Evolutionary conservation across 1,140 invertebrate species (phyloP).

Genomic region (Leptinotarsa texana): DNA sequence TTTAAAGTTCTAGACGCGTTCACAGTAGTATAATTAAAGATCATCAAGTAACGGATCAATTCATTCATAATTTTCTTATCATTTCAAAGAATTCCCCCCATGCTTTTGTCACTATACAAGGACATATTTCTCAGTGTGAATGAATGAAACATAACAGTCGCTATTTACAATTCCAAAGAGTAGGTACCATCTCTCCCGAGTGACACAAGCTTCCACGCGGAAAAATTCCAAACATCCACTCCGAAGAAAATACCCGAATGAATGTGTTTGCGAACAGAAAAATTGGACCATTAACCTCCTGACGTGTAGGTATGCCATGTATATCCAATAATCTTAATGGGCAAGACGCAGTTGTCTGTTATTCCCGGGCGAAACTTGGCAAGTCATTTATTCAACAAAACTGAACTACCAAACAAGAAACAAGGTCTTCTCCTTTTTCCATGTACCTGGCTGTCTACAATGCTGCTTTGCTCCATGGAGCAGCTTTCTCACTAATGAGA

Average conservation of each 20-base stretch:
- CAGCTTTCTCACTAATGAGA: conserved; percentile 18
- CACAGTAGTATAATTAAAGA: no score
- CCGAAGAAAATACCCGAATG: neutral
- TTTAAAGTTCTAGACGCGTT: no score
- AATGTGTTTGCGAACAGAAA: conserved; percentile 21
- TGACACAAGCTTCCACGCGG: neutral
- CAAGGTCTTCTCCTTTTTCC: conserved; percentile 20
- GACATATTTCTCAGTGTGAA: no score
- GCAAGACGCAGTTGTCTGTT: conserved; percentile 23
- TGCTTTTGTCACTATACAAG: no score
- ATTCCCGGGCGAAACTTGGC: conserved; percentile 17
- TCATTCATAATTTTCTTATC: no score
- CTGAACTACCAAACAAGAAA: conserved; percentile 8
- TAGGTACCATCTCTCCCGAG: no score
- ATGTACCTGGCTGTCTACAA: conserved; percentile 20
- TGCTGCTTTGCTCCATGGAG: neutral
- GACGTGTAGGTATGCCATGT: conserved; percentile 8
- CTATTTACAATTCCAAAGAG: no score
- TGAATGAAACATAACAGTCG: no score
- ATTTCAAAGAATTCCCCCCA: no score
- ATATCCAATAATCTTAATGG: conserved; percentile 22
- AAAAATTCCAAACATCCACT: neutral
- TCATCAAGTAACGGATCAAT: no score
- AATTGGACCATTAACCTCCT: conserved; percentile 19
- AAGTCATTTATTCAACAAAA: conserved; percentile 24